phyloP scores from a whole-genome alignment of 35 echinoderm and acorn worm species.

The Anneissia japonica region DNA sequence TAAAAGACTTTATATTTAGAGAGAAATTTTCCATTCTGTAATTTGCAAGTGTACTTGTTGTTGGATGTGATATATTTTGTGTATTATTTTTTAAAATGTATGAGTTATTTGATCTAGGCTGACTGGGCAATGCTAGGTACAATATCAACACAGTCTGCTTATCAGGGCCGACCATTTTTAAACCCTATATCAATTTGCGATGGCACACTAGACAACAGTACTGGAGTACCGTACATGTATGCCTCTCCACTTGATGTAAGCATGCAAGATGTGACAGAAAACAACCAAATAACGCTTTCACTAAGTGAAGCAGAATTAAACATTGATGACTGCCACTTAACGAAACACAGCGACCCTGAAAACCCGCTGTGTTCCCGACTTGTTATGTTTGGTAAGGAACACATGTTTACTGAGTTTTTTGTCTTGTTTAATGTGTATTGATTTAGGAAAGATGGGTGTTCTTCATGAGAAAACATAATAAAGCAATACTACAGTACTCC shows the following conservation, averaged over 20 bases:
- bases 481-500: too few relatives aligned
- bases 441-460: too few relatives aligned
- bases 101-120: conserved; percentile 12
- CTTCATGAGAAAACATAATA: too few relatives aligned
- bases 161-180: conserved; percentile 26
- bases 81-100: too few relatives aligned
- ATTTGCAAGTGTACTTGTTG: too few relatives aligned
- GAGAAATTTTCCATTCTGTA: too few relatives aligned
- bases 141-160: conserved; percentile 22
- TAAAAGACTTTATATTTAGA: too few relatives aligned
- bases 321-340: conserved; percentile 10
- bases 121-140: conserved; percentile 48
- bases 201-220: conserved; percentile 43
- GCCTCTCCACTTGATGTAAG: neutral
- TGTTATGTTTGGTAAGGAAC: conserved; percentile 33
- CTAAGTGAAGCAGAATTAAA: conserved; percentile 49
- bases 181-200: conserved; percentile 30
- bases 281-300: conserved; percentile 43
- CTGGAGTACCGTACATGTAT: conserved; percentile 52
- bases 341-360: conserved; percentile 15
- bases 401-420: neutral
- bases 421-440: neutral
- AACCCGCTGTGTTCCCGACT: conserved; percentile 40
- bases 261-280: conserved; percentile 25
- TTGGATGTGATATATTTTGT: too few relatives aligned